Evolutionary conservation across 2,797 vertebrate genomes (phyloP).

Genomic region (Melanogrammus aeglefinus): DNA sequence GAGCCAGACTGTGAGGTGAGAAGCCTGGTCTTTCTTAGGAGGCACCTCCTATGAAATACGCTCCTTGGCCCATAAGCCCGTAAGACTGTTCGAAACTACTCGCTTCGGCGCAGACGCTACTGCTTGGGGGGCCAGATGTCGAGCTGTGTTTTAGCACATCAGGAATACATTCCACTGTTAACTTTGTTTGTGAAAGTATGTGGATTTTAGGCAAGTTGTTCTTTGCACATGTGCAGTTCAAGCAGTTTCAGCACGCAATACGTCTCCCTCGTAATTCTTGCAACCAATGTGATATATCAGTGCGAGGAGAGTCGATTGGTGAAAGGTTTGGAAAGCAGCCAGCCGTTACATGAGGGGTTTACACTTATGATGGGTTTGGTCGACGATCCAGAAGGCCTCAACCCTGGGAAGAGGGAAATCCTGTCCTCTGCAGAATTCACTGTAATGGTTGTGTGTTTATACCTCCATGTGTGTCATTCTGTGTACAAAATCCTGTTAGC

Average conservation of each 20-base stretch:
- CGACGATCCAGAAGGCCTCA: background rate
- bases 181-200: background rate
- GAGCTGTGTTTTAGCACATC: background rate
- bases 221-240: background rate
- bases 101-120: background rate
- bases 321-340: background rate
- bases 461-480: background rate
- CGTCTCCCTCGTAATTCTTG: background rate
- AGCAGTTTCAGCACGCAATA: background rate
- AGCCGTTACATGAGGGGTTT: slow-evolving; percentile 14
- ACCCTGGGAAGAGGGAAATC: slow-evolving; percentile 28
- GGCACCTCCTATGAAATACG: slow-evolving; percentile 28
- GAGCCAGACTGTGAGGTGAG: slow-evolving; percentile 43
- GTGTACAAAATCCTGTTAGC: background rate
- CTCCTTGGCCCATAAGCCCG: slow-evolving; percentile 32
- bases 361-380: background rate
- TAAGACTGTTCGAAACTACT: background rate
- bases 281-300: background rate
- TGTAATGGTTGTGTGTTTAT: slow-evolving; percentile 1
- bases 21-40: slow-evolving; percentile 43
- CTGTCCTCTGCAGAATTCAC: slow-evolving; percentile 17
- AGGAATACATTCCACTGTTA: background rate
- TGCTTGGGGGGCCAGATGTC: background rate
- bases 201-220: slow-evolving; percentile 2
- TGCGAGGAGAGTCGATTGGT: background rate